These are phyloP conservation scores for Henricia sp. DNA, from an alignment of 53 echinoderm and acorn worm genomes.

Conservation along the genomic window DNA sequence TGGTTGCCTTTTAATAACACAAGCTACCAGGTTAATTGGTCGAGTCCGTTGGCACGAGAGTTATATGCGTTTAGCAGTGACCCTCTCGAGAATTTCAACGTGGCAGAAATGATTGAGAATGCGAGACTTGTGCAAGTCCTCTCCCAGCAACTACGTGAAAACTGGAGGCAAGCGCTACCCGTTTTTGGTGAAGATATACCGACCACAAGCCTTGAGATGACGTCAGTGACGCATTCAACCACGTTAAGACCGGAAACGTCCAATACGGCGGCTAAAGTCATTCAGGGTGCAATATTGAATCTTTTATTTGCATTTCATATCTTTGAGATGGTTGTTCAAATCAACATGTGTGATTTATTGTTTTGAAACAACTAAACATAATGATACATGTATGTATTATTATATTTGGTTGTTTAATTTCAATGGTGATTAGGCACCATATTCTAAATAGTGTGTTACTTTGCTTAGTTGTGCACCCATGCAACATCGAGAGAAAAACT, in stretches of 20 bases:
- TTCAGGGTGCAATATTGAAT: background rate
- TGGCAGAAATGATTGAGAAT: slow-evolving; percentile 59
- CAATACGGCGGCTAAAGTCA: background rate
- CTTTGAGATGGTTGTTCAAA: background rate
- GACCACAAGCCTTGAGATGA: background rate
- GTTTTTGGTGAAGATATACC: background rate
- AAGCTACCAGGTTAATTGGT: slow-evolving; percentile 70
- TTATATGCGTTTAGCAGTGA: slow-evolving; percentile 70
- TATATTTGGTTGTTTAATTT: no score
- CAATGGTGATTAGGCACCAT: no score
- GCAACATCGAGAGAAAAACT: no score
- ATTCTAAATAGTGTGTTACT: no score
- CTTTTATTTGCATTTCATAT: background rate
- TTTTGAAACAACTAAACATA: no score
- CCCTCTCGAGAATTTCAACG: slow-evolving; percentile 78
- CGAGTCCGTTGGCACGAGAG: slow-evolving; percentile 72
- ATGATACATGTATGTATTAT: no score
- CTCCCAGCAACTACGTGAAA: slow-evolving; percentile 43
- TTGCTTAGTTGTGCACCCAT: no score
- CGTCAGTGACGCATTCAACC: background rate
- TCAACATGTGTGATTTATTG: background rate
- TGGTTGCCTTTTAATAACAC: slow-evolving; percentile 85
- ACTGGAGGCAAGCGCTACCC: slow-evolving; percentile 64
- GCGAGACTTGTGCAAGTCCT: slow-evolving; percentile 49
- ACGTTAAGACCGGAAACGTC: no score